A percentile compares a stretch with the other conserved stretches of the same genome.
phyloP scores from a whole-genome alignment of 2,888 invertebrate genomes.

The Apomyelois bistriatella region DNA sequence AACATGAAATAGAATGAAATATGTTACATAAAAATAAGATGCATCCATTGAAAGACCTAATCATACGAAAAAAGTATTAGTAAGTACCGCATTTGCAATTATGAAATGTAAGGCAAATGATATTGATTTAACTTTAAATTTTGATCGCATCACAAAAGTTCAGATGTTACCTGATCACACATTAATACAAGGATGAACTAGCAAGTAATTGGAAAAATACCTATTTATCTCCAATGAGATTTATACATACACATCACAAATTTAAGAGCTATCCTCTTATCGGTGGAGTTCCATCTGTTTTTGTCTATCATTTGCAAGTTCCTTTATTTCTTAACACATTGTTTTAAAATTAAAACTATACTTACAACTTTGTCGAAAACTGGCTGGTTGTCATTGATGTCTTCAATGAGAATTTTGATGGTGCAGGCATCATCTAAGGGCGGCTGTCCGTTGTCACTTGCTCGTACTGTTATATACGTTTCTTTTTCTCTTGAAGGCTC shows the following conservation, averaged over 20 bases:
- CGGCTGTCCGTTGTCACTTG: slow-evolving; percentile 95
- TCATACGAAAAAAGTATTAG: background rate
- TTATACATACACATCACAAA: background rate
- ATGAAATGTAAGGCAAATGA: background rate
- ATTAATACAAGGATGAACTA: background rate
- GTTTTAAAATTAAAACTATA: slow-evolving; percentile 29
- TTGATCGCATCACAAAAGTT: background rate
- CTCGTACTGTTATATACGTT: slow-evolving; percentile 92
- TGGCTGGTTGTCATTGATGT: slow-evolving; percentile 95
- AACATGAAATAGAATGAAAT: slow-evolving; percentile 9
- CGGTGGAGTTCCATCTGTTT: no score
- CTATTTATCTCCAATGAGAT: background rate
- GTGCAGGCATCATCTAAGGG: slow-evolving; percentile 95
- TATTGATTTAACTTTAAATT: background rate
- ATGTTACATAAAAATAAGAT: slow-evolving; percentile 2
- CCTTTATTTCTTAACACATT: no score
- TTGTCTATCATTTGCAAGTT: no score
- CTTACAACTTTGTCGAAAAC: slow-evolving; percentile 90
- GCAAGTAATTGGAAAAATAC: background rate
- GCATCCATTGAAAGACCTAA: slow-evolving; percentile 13
- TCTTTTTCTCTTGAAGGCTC: slow-evolving; percentile 92
- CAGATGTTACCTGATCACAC: background rate
- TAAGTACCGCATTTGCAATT: background rate
- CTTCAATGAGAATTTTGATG: slow-evolving; percentile 93
- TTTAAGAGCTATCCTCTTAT: no score